These are phyloP conservation scores for Falco novaeseelandiae DNA, from an alignment of 2,797 vertebrate species.

Conservation along the genomic window DNA sequence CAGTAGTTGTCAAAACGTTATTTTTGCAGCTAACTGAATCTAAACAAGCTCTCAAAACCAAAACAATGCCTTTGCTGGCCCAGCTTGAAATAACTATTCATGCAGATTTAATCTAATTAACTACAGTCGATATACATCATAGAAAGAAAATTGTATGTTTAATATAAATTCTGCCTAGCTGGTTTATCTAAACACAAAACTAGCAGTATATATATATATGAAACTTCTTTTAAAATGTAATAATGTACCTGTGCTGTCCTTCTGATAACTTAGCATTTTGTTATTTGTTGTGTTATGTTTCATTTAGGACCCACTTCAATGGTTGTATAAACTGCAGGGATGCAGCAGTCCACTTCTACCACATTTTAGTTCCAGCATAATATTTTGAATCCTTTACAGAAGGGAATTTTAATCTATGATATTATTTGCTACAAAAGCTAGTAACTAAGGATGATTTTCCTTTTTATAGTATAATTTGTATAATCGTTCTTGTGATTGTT, in stretches of 20 bases:
- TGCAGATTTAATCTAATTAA: background rate
- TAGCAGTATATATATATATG: background rate
- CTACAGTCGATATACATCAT: background rate
- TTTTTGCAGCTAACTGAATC: background rate
- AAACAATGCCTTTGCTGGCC: background rate
- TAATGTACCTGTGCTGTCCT: background rate
- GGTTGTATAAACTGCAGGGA: background rate
- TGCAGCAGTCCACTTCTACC: background rate
- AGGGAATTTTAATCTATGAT: background rate
- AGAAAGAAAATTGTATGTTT: background rate
- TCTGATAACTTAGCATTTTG: background rate
- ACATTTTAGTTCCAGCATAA: background rate
- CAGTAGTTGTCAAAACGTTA: background rate
- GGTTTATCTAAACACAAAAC: background rate
- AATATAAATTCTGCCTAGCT: background rate
- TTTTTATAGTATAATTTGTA: background rate
- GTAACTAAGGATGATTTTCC: background rate
- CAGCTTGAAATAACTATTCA: background rate
- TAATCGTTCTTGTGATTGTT: background rate
- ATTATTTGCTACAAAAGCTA: background rate
- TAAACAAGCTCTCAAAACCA: background rate
- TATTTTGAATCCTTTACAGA: background rate
- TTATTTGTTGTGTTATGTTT: background rate
- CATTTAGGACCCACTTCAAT: background rate
- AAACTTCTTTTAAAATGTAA: background rate